Base-by-base conservation (phyloP, 2,113 vertebrate genomes). In the Gobio gobio region DNA sequence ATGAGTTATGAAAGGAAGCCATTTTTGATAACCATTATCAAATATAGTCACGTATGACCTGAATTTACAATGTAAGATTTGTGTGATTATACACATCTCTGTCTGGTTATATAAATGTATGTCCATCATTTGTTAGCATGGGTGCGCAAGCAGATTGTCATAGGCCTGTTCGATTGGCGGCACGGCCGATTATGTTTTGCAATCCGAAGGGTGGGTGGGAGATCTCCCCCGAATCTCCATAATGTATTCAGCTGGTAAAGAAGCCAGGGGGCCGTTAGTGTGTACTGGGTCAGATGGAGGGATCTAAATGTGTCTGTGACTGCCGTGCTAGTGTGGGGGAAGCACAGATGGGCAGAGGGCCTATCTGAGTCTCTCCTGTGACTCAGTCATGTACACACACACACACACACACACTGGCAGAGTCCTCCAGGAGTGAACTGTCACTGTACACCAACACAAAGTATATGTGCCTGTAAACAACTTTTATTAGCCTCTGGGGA, bases 321-420 rank as follows among this genome's bases (percentile, higher is more conserved):
- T 83, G 88, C 89, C 87, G 26, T 36, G 61, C 84, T 87, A 88
- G 85, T 84, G 87, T 91, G 91, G 89, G 90, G 90, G 87, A 88
- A 84, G 91, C 88, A 86, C 91, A 94, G 92, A 93, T 92, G 89
- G 92, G 86, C 87, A 92, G 86, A 92, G 84, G 90, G 90, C 85
- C 24, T 89, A 91, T 88, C 88, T 86, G 78, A 90, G 85, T 40
- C 68, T 73, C 63, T 66, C 33, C 86, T 92, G 88, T 93, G 93
- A 94, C 89, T 94, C 92, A 94, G 84, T 88, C 68, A 79, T 78
- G 92, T 87, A 86, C 85, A 89, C 90, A 79, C 82, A 84, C 56
- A 29, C 75, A 74, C 78, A 77, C 61, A 84, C 72, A 68, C 33
- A 63, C 20, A 74, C 74, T 43, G n/a, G 20, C 66, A 83, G 5